A percentile compares a stretch with the other conserved stretches of the same genome.
Conservation (phyloP, 2,888 invertebrate genomes). For the Taenaris catops region DNA sequence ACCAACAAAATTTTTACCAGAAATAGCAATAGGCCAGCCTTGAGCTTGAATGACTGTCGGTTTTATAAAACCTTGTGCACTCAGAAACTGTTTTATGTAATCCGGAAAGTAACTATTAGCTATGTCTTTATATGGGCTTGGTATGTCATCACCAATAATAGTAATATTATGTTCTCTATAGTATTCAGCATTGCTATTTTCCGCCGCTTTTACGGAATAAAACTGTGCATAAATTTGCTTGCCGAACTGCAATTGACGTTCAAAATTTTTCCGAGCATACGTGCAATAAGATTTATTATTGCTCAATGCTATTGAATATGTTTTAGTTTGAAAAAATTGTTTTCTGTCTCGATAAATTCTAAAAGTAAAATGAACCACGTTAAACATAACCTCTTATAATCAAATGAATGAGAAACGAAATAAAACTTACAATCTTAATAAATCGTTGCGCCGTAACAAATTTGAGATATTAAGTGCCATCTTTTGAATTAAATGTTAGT, state of each 20-base stretch:
- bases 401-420: too few relatives aligned
- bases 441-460: too few relatives aligned
- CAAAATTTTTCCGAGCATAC: conserved; percentile 2
- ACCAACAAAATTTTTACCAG: conserved; percentile 90
- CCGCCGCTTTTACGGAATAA: conserved; percentile 46
- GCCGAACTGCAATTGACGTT: conserved; percentile 1
- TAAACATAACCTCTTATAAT: too few relatives aligned
- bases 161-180: conserved; percentile 85
- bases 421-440: too few relatives aligned
- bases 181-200: conserved; percentile 81
- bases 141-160: conserved; percentile 84
- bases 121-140: conserved; percentile 87
- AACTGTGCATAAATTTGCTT: conserved; percentile 31
- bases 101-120: conserved; percentile 87
- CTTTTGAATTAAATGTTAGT: too few relatives aligned
- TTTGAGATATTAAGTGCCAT: too few relatives aligned
- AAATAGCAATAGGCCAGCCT: conserved; percentile 91
- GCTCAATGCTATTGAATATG: conserved; percentile 14
- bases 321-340: conserved; percentile 26
- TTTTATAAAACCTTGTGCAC: conserved; percentile 81
- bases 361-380: too few relatives aligned
- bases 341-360: conserved; percentile 40
- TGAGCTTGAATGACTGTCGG: conserved; percentile 92
- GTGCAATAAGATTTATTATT: conserved; percentile 9
- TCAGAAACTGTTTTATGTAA: conserved; percentile 82